These are phyloP conservation scores for Epizoanthus fatuus DNA, from an alignment of 92 coral and sea anemone species.

Conservation along the genomic window DNA sequence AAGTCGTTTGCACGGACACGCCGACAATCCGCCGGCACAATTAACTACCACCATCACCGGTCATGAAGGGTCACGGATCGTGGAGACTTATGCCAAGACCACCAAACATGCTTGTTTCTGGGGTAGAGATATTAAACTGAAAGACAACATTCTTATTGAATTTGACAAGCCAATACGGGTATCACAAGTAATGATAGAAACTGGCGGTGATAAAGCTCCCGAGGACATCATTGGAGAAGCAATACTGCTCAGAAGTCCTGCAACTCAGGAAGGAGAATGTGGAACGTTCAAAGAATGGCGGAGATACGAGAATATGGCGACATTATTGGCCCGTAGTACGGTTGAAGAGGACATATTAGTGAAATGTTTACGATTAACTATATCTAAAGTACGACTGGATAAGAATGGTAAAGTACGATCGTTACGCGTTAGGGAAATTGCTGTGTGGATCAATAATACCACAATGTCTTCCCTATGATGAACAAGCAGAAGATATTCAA, in stretches of 20 bases:
- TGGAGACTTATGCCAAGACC: slow-evolving; percentile 55
- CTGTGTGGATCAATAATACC: slow-evolving; percentile 59
- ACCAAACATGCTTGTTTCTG: slow-evolving; percentile 67
- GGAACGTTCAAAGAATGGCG: slow-evolving; percentile 49
- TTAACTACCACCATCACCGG: slow-evolving; percentile 44
- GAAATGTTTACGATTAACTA: slow-evolving; percentile 63
- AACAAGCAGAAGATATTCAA: no score
- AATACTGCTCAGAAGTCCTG: slow-evolving; percentile 40
- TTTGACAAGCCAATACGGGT: slow-evolving; percentile 56
- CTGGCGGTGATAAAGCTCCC: slow-evolving; percentile 72
- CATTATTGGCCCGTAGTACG: slow-evolving; percentile 37
- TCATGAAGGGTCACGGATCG: slow-evolving; percentile 22
- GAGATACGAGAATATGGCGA: slow-evolving; percentile 43
- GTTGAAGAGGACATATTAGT: slow-evolving; percentile 38
- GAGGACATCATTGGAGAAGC: slow-evolving; percentile 80
- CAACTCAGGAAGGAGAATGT: slow-evolving; percentile 48
- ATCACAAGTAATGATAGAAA: slow-evolving; percentile 62
- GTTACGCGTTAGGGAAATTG: slow-evolving; percentile 76
- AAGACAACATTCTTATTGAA: slow-evolving; percentile 58
- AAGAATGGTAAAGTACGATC: slow-evolving; percentile 59
- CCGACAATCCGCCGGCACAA: slow-evolving; percentile 70
- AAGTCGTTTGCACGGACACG: slow-evolving; percentile 58
- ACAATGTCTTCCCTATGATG: no score
- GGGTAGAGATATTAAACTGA: slow-evolving; percentile 61
- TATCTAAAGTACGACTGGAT: slow-evolving; percentile 62